Base-by-base conservation (phyloP, 2,888 invertebrate species). In the Galeopsomyia nigrocyanea region DNA sequence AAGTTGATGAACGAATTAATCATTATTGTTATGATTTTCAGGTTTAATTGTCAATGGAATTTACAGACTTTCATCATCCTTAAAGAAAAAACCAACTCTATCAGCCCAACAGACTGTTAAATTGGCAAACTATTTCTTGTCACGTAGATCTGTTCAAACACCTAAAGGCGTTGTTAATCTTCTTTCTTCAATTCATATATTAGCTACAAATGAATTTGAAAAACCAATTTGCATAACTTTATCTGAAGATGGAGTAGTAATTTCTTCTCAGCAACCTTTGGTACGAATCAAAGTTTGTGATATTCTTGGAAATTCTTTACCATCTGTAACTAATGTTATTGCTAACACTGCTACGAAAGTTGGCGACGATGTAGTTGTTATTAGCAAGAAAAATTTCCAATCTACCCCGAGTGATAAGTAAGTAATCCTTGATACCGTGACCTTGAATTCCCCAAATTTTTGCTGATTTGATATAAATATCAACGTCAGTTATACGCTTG, bases 51-150 rank as follows among this genome's bases (percentile, higher is more conserved):
- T 92, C 14, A 91, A 90, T 80, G 91, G 91, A 70, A 89, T 91
- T 16, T 90, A 90, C 79, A 89, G 90, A 79, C 87, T 94, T 10
- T 89, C 92, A 14, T 89, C 89, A 64, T 86, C 88, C n/a, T 86
- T 89, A 31, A 90, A 91, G 70, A 92, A 91, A 80, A 88, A 92
- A 21, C 90, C 92, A 51, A 93, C 95, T 0, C 86, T 98, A 71
- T 91, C 89, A 9, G 89, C 91, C 79, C 92, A 92, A 31, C 97
- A 97, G 87, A 92, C 92, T 1, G 90, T 94, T 62, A 98, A 98
- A 88, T 93, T 99, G 81, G 92, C 94, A 0, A 94, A 94, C 83
- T 99, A 98, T 88, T 90, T 98, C 81, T 88, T 97, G 75, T 95
- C 95, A 58, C 91, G 98, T 56, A 93, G 94, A 78, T 95, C 96